Conservation (phyloP, 2,888 invertebrate species). For the Pollenia labialis region DNA sequence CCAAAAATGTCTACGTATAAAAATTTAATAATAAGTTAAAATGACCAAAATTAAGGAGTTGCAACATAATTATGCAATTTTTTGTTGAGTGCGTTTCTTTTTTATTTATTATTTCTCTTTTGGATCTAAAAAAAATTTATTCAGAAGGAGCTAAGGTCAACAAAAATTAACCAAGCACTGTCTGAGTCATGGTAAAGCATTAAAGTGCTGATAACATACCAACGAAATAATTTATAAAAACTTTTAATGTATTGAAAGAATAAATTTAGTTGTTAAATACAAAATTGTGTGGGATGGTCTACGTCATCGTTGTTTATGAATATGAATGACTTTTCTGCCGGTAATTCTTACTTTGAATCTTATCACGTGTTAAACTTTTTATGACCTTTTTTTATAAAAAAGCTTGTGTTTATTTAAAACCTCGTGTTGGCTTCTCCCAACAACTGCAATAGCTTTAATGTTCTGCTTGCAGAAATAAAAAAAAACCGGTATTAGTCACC, state of each 20-base stretch:
- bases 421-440: slow-evolving; percentile 26
- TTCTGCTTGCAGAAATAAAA: neutral
- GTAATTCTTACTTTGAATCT: neutral
- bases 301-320: slow-evolving; percentile 27
- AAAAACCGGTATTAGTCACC: slow-evolving; percentile 66
- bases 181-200: too few species aligned
- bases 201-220: too few species aligned
- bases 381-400: slow-evolving; percentile 10
- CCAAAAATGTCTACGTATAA: neutral
- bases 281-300: neutral
- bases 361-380: slow-evolving; percentile 57
- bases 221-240: too few species aligned
- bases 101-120: neutral
- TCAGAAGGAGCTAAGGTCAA: too few species aligned
- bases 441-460: neutral
- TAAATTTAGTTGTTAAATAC: neutral
- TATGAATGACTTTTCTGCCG: neutral
- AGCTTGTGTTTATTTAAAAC: neutral
- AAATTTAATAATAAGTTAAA: neutral
- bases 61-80: slow-evolving; percentile 59
- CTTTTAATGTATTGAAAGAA: too few species aligned
- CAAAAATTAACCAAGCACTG: too few species aligned
- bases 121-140: too few species aligned
- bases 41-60: neutral
- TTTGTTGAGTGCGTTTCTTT: neutral